Evolutionary conservation across 2,888 invertebrate genomes (phyloP).

Genomic region (Bimastos eiseni): DNA sequence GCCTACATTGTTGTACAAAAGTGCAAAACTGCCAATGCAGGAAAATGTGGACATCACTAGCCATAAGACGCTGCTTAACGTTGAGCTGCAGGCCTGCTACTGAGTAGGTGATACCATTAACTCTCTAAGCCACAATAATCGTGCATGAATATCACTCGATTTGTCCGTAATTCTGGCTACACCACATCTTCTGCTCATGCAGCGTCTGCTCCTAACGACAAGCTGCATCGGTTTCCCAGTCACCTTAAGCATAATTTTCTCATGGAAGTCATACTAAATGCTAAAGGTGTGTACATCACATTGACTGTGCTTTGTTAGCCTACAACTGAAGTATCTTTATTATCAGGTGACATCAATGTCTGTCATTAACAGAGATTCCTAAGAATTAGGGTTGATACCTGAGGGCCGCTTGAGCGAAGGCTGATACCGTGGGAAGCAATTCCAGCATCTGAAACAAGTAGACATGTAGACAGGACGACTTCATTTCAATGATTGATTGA

Average conservation of each 20-base stretch:
- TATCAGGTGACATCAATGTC: background rate
- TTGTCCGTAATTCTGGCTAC: background rate
- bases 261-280: too few species aligned
- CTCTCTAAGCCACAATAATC: background rate
- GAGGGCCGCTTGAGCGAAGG: background rate
- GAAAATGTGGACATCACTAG: too few species aligned
- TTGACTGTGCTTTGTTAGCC: background rate
- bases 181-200: background rate
- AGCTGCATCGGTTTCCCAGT: too few species aligned
- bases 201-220: too few species aligned
- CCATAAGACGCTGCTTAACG: too few species aligned
- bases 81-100: background rate
- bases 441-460: conserved; percentile 13
- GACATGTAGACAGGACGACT: background rate
- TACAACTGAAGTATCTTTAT: background rate
- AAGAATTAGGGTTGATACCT: background rate
- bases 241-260: too few species aligned
- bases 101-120: background rate
- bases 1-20: background rate
- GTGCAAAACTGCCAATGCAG: too few species aligned
- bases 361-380: background rate
- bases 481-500: background rate
- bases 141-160: background rate
- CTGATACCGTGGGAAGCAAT: background rate
- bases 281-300: background rate